Base-by-base conservation (phyloP, 2,797 vertebrate species). In the Epinephelus malabaricus region DNA sequence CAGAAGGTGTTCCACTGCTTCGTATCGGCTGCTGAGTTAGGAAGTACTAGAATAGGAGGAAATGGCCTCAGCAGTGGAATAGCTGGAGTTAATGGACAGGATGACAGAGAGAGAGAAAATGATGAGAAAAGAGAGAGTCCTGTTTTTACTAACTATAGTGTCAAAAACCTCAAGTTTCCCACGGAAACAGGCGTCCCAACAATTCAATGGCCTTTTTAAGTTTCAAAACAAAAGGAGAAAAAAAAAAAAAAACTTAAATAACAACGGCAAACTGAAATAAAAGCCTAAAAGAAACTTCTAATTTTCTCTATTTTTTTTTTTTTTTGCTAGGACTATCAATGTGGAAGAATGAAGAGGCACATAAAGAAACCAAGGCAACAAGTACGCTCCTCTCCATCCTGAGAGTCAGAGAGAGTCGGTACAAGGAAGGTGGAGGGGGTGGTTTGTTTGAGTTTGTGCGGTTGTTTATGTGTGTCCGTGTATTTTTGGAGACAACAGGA, bases 301-400 rank as follows among this genome's bases (percentile, higher is more conserved):
- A 74, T 72, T 56, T 47, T 87, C 43, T 85, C 70, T 79, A 66
- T 14, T 64, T 47, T 46, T 21, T 58, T 63, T 76, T 78, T 77
- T 47, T 64, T 76, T 78, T 77, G 79, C 81, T 75, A 84, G 73
- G 69, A 83, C 83, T 87, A 85, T 84, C 67, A 47, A 43, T 86
- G 65, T 87, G 89, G 84, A 56, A 91, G 78, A 91, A 94, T 94
- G 91, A 92, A 94, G 90, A 95, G 95, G 93, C 93, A 96, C 90
- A 91, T 94, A 94, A 92, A 95, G 91, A 93, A 95, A 94, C 93
- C 94, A 95, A 92, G 93, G 93, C 92, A 94, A 88, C 88, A 25
- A 82, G 86, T 74, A 61, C 62, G 82, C 69, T 83, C 83, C 75
- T 73, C 81, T 82, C 76, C 14, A 11, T 67, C 68, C 82, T 61